Evolutionary conservation across 1,140 invertebrate genomes (phyloP), one percentile per base, ranked within the genome.

Genomic region (Cyclina sinensis): DNA sequence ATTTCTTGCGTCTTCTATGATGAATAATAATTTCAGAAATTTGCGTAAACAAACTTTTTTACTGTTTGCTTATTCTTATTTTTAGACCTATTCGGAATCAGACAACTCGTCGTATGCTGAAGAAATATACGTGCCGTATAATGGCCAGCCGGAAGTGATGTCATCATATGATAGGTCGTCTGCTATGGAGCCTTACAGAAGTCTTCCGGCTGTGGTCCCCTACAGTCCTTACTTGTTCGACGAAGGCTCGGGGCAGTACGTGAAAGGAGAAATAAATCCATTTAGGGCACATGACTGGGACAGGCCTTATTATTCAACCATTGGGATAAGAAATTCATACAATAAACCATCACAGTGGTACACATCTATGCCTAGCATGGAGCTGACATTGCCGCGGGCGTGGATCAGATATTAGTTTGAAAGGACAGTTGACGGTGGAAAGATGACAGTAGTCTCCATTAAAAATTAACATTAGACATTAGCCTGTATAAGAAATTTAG

Each of bases 141-240:
- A 1, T 18, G 65, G 65, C 35, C 65, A 9, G 37, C 65, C 65
- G 65, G 65, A 70, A 70, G 65, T 70, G 7, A 37, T 32, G 65
- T 70, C 32, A 37, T 21, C 32, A 37, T 70, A 70, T 27, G 32
- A 70, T 3, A 70, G 32, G 65, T 70, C 30, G 30, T 37, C 65
- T 37, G 65, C 21, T 35, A 12, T 39, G 4, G 65, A 70, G 21
- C 65, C 65, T 16, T 70, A 70, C 27, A 14, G 16, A 21, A 70
- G 14, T n/a, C 24, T 37, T 1, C 65, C 32, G 3, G 32, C 32
- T 27, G 32, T 18, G 9, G 37, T 21, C n/a, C 30, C 30, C 1
- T 70, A 70, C 65, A 70, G 35, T n/a, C 65, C 65, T 18, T 70
- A 70, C 21, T 37, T 70, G 21, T 70, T 70, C 24, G 65, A 70